Evolutionary conservation across 2,797 vertebrate genomes (phyloP), one percentile per base, ranked within the genome.

Genomic region (Enteromius unitaeniatus): DNA sequence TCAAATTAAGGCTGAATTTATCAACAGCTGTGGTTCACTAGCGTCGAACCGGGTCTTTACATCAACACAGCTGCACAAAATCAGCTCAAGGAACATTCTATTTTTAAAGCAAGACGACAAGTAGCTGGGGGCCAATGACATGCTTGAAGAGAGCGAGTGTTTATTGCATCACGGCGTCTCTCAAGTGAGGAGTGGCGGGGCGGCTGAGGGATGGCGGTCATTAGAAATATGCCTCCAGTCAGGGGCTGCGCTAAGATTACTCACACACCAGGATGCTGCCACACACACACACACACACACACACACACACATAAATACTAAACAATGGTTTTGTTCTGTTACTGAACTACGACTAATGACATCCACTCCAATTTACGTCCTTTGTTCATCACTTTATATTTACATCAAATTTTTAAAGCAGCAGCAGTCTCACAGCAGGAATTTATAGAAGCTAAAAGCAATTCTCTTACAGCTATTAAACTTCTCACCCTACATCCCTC

Each of bases 61-160:
- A 62, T 79, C 67, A 78, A 76, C 78, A 76, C 82, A 58, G 53
- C 58, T n/a, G 73, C 40, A 68, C 60, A 58, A 83, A 85, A 85
- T 82, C 17, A 88, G 89, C 89, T 91, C 88, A 88, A 87, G 77
- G 89, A 92, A 91, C 91, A 60, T 89, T 91, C 92, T 93, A 92
- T 94, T 95, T 93, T 87, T 90, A 92, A 90, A 91, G 34, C 42
- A 60, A 76, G 74, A 83, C 19, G 84, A 87, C 83, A 79, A 87
- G 81, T 93, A 88, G 92, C 93, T 93, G 84, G 89, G 88, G 92
- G 93, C 91, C 91, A 91, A 88, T 91, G 92, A 93, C 93, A 92
- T 91, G 91, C 81, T 67, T 81, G 47, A 91, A 93, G 92, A 93
- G 93, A 92, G 92, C 89, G 92, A 90, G 92, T 90, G 92, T 91